Percentiles rank a stretch among this genome's conserved stretches.
phyloP scores from a whole-genome alignment of 2,888 invertebrate species.

The Apamea sordens region DNA sequence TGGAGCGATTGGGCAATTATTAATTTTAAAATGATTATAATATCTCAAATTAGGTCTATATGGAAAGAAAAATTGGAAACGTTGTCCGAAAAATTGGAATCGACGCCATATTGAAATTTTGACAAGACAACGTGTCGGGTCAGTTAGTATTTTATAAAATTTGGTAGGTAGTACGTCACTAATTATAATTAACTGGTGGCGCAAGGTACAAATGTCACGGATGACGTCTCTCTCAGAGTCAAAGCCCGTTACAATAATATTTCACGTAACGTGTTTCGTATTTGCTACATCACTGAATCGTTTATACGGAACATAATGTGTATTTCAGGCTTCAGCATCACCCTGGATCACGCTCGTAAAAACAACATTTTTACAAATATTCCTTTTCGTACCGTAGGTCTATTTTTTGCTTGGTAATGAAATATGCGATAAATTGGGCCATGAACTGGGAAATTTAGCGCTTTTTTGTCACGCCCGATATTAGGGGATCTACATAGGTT shows the following conservation, averaged over 20 bases:
- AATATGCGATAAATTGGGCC: constrained; percentile 70
- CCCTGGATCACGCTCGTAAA: constrained; percentile 63
- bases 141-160: neutral
- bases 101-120: neutral
- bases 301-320: constrained; percentile 54
- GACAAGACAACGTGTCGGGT: neutral
- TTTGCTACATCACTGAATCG: constrained; percentile 49
- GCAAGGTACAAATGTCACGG: neutral
- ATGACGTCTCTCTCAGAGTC: constrained; percentile 1
- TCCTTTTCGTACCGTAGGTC: constrained; percentile 47
- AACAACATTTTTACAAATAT: constrained; percentile 67
- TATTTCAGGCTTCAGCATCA: constrained; percentile 36
- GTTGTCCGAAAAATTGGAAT: neutral
- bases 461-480: constrained; percentile 54
- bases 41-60: neutral
- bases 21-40: neutral
- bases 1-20: neutral
- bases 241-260: constrained; percentile 25
- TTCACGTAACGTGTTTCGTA: constrained; percentile 39
- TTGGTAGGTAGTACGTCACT: neutral
- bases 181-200: neutral
- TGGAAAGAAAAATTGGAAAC: neutral
- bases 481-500: constrained; percentile 57
- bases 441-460: constrained; percentile 69
- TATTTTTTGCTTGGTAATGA: constrained; percentile 70